These are phyloP conservation scores for Andrena praecox DNA, from an alignment of 2,888 invertebrate species.

Conservation along the genomic window DNA sequence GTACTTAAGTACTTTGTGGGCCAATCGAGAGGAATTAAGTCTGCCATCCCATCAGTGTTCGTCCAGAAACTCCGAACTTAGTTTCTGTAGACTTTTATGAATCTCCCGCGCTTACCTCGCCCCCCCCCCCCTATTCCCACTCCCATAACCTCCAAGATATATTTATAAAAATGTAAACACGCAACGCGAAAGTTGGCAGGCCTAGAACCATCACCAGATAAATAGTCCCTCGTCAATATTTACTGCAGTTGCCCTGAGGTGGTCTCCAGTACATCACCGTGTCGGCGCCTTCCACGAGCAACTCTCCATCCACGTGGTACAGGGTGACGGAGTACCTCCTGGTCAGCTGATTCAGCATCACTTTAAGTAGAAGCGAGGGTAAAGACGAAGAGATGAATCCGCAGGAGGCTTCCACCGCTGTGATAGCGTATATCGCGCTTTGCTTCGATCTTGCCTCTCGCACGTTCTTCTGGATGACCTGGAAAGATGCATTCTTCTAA, in stretches of 20 bases:
- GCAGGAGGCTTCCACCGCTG: slow-evolving; percentile 86
- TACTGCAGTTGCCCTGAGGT: slow-evolving; percentile 91
- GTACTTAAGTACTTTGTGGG: too few relatives aligned
- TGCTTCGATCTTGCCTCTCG: slow-evolving; percentile 85
- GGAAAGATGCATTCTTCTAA: background rate
- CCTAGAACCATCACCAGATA: background rate
- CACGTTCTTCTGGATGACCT: slow-evolving; percentile 84
- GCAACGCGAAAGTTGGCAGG: too few relatives aligned
- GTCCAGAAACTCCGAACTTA: too few relatives aligned
- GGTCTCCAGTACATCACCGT: slow-evolving; percentile 90
- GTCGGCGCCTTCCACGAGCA: slow-evolving; percentile 89
- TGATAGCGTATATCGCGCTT: slow-evolving; percentile 86
- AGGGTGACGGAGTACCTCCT: slow-evolving; percentile 89
- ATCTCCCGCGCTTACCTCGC: too few relatives aligned
- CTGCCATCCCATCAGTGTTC: too few relatives aligned
- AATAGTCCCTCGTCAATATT: slow-evolving; percentile 79
- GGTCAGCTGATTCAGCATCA: slow-evolving; percentile 88
- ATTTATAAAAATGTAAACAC: too few relatives aligned
- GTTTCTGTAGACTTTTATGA: too few relatives aligned
- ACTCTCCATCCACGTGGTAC: slow-evolving; percentile 86
- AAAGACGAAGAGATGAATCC: slow-evolving; percentile 88
- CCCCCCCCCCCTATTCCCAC: too few relatives aligned
- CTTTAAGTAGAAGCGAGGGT: slow-evolving; percentile 86
- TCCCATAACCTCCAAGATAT: too few relatives aligned
- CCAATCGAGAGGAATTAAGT: too few relatives aligned